Evolutionary conservation across 2,797 vertebrate species (phyloP).

Genomic region (Geotrypetes seraphini): DNA sequence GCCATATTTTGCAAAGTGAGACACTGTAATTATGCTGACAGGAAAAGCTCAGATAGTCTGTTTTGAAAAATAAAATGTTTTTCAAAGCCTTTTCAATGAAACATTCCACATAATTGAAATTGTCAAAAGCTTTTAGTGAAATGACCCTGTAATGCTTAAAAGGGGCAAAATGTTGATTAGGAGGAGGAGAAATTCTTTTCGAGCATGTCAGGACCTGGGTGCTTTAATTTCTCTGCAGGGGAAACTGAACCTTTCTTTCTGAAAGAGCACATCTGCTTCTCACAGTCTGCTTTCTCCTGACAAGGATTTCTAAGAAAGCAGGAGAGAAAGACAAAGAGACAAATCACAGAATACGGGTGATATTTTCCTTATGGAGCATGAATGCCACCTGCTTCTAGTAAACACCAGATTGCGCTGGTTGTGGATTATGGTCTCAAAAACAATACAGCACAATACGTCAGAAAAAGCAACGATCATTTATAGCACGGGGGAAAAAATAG

Average conservation of each 20-base stretch:
- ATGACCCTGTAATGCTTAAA: conserved; percentile 15
- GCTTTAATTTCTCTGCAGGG: conserved; percentile 11
- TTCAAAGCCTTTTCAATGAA: conserved; percentile 9
- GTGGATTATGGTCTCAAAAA: not conserved
- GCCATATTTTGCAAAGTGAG: conserved; percentile 2
- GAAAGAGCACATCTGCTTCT: conserved; percentile 14
- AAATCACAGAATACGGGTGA: not conserved
- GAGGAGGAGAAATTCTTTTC: conserved; percentile 6
- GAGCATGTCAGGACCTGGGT: conserved; percentile 12
- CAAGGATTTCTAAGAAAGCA: conserved; percentile 12
- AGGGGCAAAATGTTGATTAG: conserved; percentile 19
- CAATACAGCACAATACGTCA: not conserved
- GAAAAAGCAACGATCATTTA: not conserved
- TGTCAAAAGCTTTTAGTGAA: conserved; percentile 28
- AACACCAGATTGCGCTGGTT: conserved; percentile 32
- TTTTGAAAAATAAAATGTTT: conserved; percentile 6
- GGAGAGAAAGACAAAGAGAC: not conserved
- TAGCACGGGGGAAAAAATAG: conserved; percentile 1
- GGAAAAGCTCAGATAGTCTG: not conserved
- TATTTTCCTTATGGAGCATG: not conserved
- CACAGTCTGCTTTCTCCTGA: conserved; percentile 3
- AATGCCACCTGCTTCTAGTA: conserved; percentile 27
- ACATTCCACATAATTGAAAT: conserved; percentile 16
- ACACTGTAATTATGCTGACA: conserved; percentile 25
- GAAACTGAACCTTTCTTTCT: conserved; percentile 10